Conservation (phyloP, 2,888 invertebrate species). For the Synanthedon andrenaeformis region DNA sequence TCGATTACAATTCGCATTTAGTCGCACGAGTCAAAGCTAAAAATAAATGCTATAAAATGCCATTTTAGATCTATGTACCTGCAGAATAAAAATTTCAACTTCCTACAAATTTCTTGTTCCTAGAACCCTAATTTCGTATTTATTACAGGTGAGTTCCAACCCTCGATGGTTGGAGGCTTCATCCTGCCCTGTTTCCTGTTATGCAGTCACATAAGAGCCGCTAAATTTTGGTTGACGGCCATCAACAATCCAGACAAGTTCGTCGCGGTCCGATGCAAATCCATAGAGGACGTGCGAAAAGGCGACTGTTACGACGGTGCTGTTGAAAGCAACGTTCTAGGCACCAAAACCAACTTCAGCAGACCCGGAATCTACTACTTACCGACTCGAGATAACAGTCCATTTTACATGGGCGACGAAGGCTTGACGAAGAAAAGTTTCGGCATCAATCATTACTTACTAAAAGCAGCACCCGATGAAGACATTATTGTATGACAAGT, state of each 20-base stretch:
- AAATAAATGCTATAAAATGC: too few relatives aligned
- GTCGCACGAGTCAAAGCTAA: too few relatives aligned
- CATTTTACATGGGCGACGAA: constrained; percentile 38
- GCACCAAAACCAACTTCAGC: constrained; percentile 44
- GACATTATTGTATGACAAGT: constrained; percentile 30
- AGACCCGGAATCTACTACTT: constrained; percentile 48
- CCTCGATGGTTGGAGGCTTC: constrained; percentile 32
- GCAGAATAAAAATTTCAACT: too few relatives aligned
- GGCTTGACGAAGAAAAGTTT: constrained; percentile 29
- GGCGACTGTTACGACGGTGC: constrained; percentile 37
- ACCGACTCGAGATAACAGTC: constrained; percentile 31
- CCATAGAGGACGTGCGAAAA: constrained; percentile 30
- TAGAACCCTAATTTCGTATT: too few relatives aligned
- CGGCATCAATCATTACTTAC: constrained; percentile 34
- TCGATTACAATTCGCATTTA: too few relatives aligned
- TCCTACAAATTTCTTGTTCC: too few relatives aligned
- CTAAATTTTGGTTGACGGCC: constrained; percentile 38
- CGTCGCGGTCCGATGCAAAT: constrained; percentile 35
- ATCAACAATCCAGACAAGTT: constrained; percentile 35
- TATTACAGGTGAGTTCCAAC: constrained; percentile 47
- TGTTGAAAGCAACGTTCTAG: constrained; percentile 31
- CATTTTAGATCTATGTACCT: too few relatives aligned
- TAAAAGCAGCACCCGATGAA: constrained; percentile 33
- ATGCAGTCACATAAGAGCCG: constrained; percentile 51
- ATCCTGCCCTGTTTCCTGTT: constrained; percentile 48